A percentile compares a stretch with the other conserved stretches of the same genome.
These are phyloP conservation scores for Papilio polyxenes DNA, from an alignment of 1,140 invertebrate genomes.

Conservation along the genomic window DNA sequence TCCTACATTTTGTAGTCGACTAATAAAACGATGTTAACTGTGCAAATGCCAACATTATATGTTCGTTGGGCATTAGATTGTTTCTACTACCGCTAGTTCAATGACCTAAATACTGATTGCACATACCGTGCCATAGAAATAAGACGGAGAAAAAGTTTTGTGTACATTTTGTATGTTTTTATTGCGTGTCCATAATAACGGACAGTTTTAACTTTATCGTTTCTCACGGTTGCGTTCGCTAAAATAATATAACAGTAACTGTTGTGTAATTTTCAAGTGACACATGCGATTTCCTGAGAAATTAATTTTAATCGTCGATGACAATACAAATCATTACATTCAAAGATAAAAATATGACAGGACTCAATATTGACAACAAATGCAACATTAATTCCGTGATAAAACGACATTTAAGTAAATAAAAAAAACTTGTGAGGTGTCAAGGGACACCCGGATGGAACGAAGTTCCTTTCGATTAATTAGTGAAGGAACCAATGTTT, in stretches of 20 bases:
- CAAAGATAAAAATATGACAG: neutral
- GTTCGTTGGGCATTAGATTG: conserved; percentile 53
- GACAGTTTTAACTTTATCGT: conserved; percentile 65
- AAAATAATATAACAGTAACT: conserved; percentile 28
- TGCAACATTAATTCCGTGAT: no score
- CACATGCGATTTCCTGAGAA: neutral
- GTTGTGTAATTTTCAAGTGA: neutral
- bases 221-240: conserved; percentile 67
- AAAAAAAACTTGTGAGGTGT: no score
- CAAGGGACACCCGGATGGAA: no score
- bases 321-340: neutral
- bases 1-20: no score
- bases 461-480: no score
- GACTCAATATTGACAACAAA: neutral
- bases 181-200: conserved; percentile 64
- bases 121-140: conserved; percentile 43
- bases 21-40: neutral
- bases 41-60: conserved; percentile 43
- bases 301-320: neutral
- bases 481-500: no score
- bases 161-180: conserved; percentile 53
- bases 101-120: conserved; percentile 65
- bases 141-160: conserved; percentile 55
- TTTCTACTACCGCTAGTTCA: conserved; percentile 67
- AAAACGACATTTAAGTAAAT: no score